Conservation (phyloP, 1,140 invertebrate genomes). For the Ptiloglossa arizonensis region DNA sequence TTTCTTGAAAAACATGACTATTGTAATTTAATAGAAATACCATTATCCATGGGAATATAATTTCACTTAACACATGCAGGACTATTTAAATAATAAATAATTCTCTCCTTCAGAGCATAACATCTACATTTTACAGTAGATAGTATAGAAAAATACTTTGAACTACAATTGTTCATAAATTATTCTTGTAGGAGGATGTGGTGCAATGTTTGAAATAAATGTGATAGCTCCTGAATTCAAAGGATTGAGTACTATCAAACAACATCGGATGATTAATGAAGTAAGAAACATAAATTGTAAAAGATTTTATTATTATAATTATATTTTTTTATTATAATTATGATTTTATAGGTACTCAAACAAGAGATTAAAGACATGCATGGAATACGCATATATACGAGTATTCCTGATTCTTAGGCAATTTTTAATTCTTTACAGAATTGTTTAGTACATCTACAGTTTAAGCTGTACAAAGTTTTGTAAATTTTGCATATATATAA, state of each 20-base stretch:
- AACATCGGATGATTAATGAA: conserved; percentile 91
- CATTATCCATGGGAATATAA: neutral
- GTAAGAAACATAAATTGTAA: conserved; percentile 71
- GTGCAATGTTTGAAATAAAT: conserved; percentile 93
- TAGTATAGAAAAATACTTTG: too few relatives aligned
- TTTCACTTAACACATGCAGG: neutral
- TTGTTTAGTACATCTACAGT: neutral
- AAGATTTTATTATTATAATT: neutral
- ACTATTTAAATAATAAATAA: neutral
- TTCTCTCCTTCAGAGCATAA: neutral
- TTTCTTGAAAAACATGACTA: too few relatives aligned
- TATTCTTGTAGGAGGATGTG: conserved; percentile 87
- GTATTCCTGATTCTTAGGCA: conserved; percentile 72
- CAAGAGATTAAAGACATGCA: conserved; percentile 93
- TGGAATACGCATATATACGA: conserved; percentile 89
- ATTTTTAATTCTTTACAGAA: conserved; percentile 2
- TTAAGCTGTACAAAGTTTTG: conserved; percentile 29
- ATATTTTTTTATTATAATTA: conserved; percentile 22
- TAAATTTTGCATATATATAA: conserved; percentile 37
- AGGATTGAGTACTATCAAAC: conserved; percentile 89
- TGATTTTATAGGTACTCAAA: conserved; percentile 85
- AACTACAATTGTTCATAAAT: conserved; percentile 14
- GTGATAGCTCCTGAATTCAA: conserved; percentile 89
- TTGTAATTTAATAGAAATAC: too few relatives aligned
- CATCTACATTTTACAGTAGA: too few relatives aligned